Percentiles rank a stretch among this genome's conserved stretches.
Conservation (phyloP, 2,888 invertebrate genomes). For the Biston betularia region DNA sequence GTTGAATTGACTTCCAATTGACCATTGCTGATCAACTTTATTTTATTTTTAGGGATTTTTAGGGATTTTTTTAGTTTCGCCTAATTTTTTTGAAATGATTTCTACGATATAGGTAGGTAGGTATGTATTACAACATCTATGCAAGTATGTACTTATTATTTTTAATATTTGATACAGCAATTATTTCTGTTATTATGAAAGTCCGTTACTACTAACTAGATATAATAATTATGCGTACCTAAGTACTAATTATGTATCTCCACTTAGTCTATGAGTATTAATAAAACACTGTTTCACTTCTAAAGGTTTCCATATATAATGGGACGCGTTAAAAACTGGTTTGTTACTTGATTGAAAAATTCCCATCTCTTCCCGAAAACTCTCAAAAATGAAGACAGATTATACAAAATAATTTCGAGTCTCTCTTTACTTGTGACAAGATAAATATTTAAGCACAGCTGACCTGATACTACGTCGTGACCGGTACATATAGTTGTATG, state of each 20-base stretch:
- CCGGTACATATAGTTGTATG: too few species aligned
- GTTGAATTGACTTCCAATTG: constrained; percentile 53
- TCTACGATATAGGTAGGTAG: not conserved
- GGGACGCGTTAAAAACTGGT: constrained; percentile 26
- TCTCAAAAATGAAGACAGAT: too few species aligned
- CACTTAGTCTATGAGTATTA: constrained; percentile 79
- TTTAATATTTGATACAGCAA: constrained; percentile 32
- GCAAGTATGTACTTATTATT: not conserved
- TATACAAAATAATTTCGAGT: too few species aligned
- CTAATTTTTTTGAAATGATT: constrained; percentile 2
- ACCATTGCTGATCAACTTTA: constrained; percentile 59
- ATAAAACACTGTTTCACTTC: constrained; percentile 68
- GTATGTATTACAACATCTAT: constrained; percentile 4
- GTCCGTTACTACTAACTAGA: constrained; percentile 17
- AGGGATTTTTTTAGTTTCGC: not conserved
- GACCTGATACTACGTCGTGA: too few species aligned
- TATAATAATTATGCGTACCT: constrained; percentile 41
- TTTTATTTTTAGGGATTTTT: not conserved
- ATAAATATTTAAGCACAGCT: too few species aligned
- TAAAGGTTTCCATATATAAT: not conserved
- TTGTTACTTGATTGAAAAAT: not conserved
- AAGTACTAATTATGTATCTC: constrained; percentile 55
- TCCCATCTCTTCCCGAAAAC: too few species aligned
- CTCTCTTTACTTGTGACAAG: too few species aligned
- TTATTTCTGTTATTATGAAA: constrained; percentile 27